Conservation (phyloP, 2,113 vertebrate genomes). For the Nasalis larvatus region DNA sequence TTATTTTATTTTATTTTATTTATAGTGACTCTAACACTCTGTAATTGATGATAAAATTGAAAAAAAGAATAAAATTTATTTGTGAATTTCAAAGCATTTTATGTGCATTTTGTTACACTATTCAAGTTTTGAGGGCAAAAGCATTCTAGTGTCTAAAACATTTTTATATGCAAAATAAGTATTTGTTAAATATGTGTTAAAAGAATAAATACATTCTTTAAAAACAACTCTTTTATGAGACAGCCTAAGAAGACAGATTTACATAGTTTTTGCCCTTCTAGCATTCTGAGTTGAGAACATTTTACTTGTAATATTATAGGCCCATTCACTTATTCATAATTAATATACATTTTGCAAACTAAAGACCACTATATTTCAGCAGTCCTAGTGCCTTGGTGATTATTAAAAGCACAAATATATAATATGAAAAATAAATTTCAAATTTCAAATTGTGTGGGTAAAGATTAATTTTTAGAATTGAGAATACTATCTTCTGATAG, state of each 20-base stretch:
- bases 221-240: neutral
- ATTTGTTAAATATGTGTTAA: neutral
- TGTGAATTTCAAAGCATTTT: neutral
- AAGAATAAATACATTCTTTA: neutral
- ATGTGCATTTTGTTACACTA: neutral
- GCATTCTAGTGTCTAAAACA: neutral
- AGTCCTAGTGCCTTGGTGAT: neutral
- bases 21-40: neutral
- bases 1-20: too few species aligned
- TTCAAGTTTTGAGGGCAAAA: neutral
- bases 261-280: neutral
- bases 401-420: neutral
- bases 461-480: neutral
- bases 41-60: neutral
- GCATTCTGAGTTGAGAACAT: neutral
- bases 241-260: neutral
- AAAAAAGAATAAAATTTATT: neutral
- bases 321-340: neutral
- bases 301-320: neutral
- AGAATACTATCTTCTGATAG: neutral
- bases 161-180: neutral
- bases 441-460: neutral
- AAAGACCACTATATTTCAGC: neutral
- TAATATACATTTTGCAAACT: neutral
- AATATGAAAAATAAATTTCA: neutral